Evolutionary conservation across 2,113 vertebrate species (phyloP).

Genomic region (Eublepharis macularius): DNA sequence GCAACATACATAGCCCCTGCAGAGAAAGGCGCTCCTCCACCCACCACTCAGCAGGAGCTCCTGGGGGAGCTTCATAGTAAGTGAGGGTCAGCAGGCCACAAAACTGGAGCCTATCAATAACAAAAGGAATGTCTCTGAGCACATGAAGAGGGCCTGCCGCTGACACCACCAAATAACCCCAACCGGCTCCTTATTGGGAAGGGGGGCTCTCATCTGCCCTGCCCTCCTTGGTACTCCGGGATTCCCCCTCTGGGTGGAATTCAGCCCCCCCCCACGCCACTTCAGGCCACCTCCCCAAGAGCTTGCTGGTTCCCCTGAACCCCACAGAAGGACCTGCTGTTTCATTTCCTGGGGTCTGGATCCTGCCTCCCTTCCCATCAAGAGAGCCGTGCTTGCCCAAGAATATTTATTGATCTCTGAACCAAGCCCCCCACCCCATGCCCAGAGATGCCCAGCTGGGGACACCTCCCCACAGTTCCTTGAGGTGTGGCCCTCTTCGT

Average conservation of each 20-base stretch:
- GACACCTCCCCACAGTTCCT: no score
- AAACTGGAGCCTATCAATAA: neutral
- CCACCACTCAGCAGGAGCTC: no score
- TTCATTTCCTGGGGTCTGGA: neutral
- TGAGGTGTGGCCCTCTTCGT: neutral
- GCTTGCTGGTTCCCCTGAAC: no score
- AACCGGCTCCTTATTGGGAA: no score
- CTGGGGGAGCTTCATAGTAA: no score
- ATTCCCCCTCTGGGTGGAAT: neutral
- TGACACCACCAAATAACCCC: neutral
- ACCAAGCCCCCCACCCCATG: neutral
- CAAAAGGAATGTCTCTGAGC: neutral
- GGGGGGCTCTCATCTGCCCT: neutral
- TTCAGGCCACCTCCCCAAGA: no score
- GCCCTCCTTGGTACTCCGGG: neutral
- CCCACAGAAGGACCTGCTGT: no score
- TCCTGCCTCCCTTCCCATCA: neutral
- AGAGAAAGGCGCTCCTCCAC: no score
- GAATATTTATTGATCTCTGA: conserved; percentile 18
- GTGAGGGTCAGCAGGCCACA: no score
- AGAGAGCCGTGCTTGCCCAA: neutral
- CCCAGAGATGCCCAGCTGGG: no score
- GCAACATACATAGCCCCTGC: no score
- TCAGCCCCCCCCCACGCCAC: neutral
- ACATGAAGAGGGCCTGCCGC: neutral